Base-by-base conservation (phyloP, 2,113 vertebrate species). In the Callaeas wilsoni region DNA sequence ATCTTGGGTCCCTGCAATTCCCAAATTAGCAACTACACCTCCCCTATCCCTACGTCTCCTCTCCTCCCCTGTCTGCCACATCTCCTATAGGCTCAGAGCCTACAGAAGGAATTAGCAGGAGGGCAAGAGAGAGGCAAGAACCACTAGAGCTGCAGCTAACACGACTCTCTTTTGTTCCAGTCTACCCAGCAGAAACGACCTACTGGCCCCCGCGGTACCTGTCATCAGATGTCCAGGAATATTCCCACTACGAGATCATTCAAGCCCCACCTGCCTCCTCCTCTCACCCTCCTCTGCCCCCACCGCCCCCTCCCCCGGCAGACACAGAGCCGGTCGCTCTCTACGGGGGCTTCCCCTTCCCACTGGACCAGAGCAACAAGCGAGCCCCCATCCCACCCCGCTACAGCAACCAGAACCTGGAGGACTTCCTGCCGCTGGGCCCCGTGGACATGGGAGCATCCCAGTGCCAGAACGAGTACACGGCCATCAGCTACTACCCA, bases 401-500 rank as follows among this genome's bases (percentile, higher is more conserved):
- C 96, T 99, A 99, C 93, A 99, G 99, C 98, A 99, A 99, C 97
- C 99, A 99, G 95, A 99, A 99, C 97, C 98, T 99, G 97, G 99
- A 99, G 81, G 99, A 99, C 93, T 99, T 99, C 97, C 96, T 99
- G 84, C 98, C 98, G 1, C 98, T 98, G 0, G 97, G 98, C 10
- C 98, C 98, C 2, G 95, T 84, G 30, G 99, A 99, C 2, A 65
- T 97, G 16, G 98, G 97, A 62, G 97, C 97, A 10, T 94, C 98
- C 4, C 98, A 98, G 90, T 99, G 99, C 93, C 99, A 99, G 93
- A 98, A 99, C 1, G 99, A 99, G 94, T 99, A 99, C 93, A 99
- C 99, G 0, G 99, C 99, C 94, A 98, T 99, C 97, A 99, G 99
- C 98, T 99, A 99, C 97, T 99, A 99, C 97, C 99, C 99, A 12